Evolutionary conservation across 2,797 vertebrate genomes (phyloP), one percentile per base, ranked within the genome.

Genomic region (Helostoma temminkii): DNA sequence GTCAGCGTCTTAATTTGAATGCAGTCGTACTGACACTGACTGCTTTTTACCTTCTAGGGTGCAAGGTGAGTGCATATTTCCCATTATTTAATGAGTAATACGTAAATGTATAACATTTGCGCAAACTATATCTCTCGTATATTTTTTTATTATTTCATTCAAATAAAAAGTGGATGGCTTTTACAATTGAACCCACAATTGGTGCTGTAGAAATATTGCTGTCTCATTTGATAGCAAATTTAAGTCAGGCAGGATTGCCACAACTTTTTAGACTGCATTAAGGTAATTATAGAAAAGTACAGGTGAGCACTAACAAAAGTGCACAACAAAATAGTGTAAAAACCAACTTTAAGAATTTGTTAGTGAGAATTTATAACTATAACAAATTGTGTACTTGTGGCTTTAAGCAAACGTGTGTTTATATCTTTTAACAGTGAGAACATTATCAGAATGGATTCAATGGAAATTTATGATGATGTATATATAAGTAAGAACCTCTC

Each of bases 381-480:
- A 56, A 59, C 12, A 7, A 2, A 3, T 14, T 10, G 5, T 26
- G 47, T 45, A 18, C 25, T 6, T 47, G n/a, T 72, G 9, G 2
- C 19, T 55, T 53, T 37, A 16, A n/a, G 37, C 18, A 25, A 14
- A 12, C 36, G 9, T 57, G 2, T 9, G n/a, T 21, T 53, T 32
- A 16, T 74, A 24, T 71, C 47, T 14, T 12, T 18, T 21, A 49
- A 72, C 60, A 32, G 22, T 15, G 16, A n/a, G 21, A 62, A n/a
- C 10, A 6, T 37, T 24, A 14, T 25, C 26, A 74, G 49, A 47
- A 89, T 88, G 87, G 75, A 89, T 1, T 2, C 14, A 1, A 82
- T 82, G 79, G 80, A 88, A 47, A 58, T 83, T 1, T 68, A 81
- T 19, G 82, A 88, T 12, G 3, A 21, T 22, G 14, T 41, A 0